Evolutionary conservation across 1,140 invertebrate species (phyloP), one percentile per base, ranked within the genome.

Genomic region (Halyomorpha halys): DNA sequence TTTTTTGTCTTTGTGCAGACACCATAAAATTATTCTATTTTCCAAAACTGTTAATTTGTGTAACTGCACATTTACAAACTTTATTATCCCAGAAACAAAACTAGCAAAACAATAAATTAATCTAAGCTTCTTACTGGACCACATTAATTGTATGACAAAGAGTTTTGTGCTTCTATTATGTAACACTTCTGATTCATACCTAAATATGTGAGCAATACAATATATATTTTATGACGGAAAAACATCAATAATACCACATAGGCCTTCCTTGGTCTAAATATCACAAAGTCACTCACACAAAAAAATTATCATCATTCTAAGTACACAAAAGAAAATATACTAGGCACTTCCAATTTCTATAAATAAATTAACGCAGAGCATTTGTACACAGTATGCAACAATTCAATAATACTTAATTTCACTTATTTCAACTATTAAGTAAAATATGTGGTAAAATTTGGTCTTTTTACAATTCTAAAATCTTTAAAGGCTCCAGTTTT

Each of bases 311-410:
- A 44, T 19, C 45, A 13, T 8, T 49, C 61, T 62, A 62, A 44
- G 21, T 49, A 21, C 44, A 23, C 61, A 45, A 62, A 44, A 45
- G 15, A 62, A 62, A 62, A 23, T 23, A 56, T 44, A 62, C 61
- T 62, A 62, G 61, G 61, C 61, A 62, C 61, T 62, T 62, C 44
- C 61, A 62, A 62, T 62, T 45, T 62, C 39, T 27, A 45, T 45
- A 47, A 47, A 62, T 27, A 62, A 62, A 45, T 19, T 62, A 62
- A 62, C 19, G 23, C 61, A 49, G 39, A 47, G 44, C 44, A 47
- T 45, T 47, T 61, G 19, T 27, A 45, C 23, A 27, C 15, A 21
- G n/a, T 27, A 62, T 62, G 61, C 61, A 23, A 49, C 23, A 62
- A 47, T 62, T 13, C 39, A 44, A 39, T 45, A 62, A 45, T 27